Conservation (phyloP, 2,888 invertebrate genomes). For the Esperia sulphurella region DNA sequence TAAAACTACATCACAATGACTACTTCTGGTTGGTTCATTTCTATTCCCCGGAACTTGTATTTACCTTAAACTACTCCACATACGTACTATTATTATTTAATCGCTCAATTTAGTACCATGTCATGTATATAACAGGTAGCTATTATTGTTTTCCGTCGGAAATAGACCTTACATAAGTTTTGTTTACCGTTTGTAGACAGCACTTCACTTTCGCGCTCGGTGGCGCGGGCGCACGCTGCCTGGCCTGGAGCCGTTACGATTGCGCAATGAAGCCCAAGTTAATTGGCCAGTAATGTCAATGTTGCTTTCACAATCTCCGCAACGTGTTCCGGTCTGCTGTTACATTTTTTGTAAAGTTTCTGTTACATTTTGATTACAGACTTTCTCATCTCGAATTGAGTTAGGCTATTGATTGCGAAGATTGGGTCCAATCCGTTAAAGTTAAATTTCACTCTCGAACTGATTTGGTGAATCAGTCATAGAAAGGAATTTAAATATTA, state of each 20-base stretch:
- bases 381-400: conserved; percentile 38
- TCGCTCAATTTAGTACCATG: too few relatives aligned
- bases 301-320: conserved; percentile 65
- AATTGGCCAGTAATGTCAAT: conserved; percentile 71
- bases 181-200: conserved; percentile 53
- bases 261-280: conserved; percentile 50
- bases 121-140: not conserved
- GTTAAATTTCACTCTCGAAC: too few relatives aligned
- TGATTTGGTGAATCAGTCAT: too few relatives aligned
- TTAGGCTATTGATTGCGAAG: not conserved
- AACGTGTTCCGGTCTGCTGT: conserved; percentile 45
- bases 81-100: too few relatives aligned
- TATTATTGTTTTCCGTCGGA: conserved; percentile 29
- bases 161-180: conserved; percentile 64
- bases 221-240: conserved; percentile 8
- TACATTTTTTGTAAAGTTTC: conserved; percentile 42
- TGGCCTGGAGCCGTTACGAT: conserved; percentile 31
- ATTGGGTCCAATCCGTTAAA: not conserved
- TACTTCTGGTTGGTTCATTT: too few relatives aligned
- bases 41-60: too few relatives aligned
- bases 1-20: too few relatives aligned
- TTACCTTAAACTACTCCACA: too few relatives aligned
- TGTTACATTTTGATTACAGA: conserved; percentile 37
- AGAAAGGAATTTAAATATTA: too few relatives aligned
- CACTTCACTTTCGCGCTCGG: conserved; percentile 56